A percentile compares a stretch with the other conserved stretches of the same genome.
phyloP scores from a whole-genome alignment of 2,888 invertebrate genomes.

The Sphinx pinastri region DNA sequence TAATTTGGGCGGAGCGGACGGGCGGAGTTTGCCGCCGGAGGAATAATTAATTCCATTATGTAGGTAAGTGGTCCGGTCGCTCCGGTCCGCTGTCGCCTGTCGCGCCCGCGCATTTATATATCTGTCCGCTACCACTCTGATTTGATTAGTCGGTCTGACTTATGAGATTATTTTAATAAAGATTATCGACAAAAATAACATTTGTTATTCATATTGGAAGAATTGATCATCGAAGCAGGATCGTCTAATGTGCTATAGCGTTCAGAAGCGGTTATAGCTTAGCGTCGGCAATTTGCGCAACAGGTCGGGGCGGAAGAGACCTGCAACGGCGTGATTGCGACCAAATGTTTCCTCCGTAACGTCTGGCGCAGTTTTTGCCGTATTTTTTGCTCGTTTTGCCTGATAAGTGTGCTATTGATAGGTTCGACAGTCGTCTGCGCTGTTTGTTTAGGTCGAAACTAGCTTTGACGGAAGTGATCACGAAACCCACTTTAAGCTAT shows the following conservation, averaged over 20 bases:
- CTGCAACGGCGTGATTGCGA: conserved; percentile 80
- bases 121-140: background rate
- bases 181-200: no score
- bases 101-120: conserved; percentile 33
- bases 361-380: conserved; percentile 76
- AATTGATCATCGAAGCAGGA: background rate
- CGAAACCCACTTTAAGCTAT: conserved; percentile 32
- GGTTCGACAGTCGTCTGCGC: conserved; percentile 56
- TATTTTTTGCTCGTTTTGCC: conserved; percentile 69
- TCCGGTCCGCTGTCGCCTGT: conserved; percentile 37
- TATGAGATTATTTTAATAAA: background rate
- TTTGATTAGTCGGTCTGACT: background rate
- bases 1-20: conserved; percentile 82
- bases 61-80: conserved; percentile 72
- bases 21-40: conserved; percentile 82
- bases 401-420: conserved; percentile 83
- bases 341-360: conserved; percentile 81
- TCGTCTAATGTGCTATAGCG: background rate
- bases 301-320: conserved; percentile 84
- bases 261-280: conserved; percentile 33
- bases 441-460: conserved; percentile 78
- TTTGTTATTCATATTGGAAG: background rate
- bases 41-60: conserved; percentile 83
- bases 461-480: conserved; percentile 73
- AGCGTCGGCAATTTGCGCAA: conserved; percentile 75